Base-by-base conservation (phyloP, 2,888 invertebrate genomes). In the Cosmia trapezina region DNA sequence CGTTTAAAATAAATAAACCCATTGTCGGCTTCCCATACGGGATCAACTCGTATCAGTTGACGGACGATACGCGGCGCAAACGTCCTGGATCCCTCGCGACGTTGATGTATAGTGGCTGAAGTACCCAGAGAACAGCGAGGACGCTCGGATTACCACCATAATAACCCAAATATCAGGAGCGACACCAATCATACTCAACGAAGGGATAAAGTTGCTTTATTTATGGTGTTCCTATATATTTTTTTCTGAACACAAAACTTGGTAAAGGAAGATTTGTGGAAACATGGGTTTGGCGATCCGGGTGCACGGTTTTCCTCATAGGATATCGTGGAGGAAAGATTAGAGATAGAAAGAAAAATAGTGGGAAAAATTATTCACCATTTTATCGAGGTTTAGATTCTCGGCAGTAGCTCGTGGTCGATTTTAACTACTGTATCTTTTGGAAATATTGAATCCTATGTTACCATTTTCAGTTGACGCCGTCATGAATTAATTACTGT, bases 101-200 rank as follows among this genome's bases (percentile, higher is more conserved):
- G 57, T 83, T 83, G 86, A 84, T 84, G 77, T 80, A 85, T 83
- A 63, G 75, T 76, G 68, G 64, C 28, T 63, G 56, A 53, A 66
- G 71, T 54, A 62, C 53, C 47, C 69, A 22, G 60, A 66, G 61
- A 71, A 59, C 60, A 76, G 72, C 60, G 49, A 68, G 54, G 66
- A 67, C 37, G 37, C 73, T 64, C 70, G 62, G 72, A 83, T 83
- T 79, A 76, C 75, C 69, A 54, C 59, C 43, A 60, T 85, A 85
- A 83, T 83, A 83, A 76, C 71, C 73, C 65, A 56, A 73, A 82
- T 83, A 78, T 78, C 72, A 67, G 73, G 62, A 70, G 67, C 60
- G 67, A 76, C 71, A 76, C 79, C 75, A 82, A 71, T 83, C 73
- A 82, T 79, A 85, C 70, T 83, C 69, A 83, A 75, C 73, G 67